A percentile compares a stretch with the other conserved stretches of the same genome.
Evolutionary conservation across 2,888 invertebrate species (phyloP).

Genomic region (Drosophila limbata): DNA sequence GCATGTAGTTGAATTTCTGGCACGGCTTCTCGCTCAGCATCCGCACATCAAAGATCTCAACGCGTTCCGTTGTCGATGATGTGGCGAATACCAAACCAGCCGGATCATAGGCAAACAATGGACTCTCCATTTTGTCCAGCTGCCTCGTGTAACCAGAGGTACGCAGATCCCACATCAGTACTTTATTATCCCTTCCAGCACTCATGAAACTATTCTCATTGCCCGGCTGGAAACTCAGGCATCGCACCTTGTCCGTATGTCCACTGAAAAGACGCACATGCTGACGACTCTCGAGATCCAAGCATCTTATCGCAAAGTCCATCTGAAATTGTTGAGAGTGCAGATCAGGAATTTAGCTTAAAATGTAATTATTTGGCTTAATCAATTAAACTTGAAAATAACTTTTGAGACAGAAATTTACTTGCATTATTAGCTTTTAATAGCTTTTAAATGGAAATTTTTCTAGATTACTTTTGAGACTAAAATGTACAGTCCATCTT

Average conservation of each 20-base stretch:
- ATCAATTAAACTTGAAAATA: no score
- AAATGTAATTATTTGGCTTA: no score
- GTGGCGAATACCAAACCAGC: constrained; percentile 49
- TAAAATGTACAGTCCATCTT: no score
- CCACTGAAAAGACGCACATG: constrained; percentile 34
- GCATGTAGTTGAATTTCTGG: constrained; percentile 38
- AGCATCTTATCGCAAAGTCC: constrained; percentile 36
- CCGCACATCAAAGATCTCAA: constrained; percentile 56
- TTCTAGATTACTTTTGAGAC: no score
- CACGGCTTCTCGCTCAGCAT: constrained; percentile 34
- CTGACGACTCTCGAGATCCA: constrained; percentile 40
- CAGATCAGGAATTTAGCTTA: neutral
- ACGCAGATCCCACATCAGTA: constrained; percentile 60
- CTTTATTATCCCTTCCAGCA: constrained; percentile 43
- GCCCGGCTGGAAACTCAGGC: constrained; percentile 39
- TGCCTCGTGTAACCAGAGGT: neutral
- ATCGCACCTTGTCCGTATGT: constrained; percentile 20
- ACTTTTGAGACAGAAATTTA: no score
- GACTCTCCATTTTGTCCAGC: constrained; percentile 21
- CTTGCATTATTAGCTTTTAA: no score
- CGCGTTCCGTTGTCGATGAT: constrained; percentile 9
- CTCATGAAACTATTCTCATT: constrained; percentile 43
- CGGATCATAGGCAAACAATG: constrained; percentile 52
- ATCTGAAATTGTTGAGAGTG: constrained; percentile 6
- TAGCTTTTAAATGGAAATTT: no score